These are phyloP conservation scores for Caenorhabditis panamensis DNA, from an alignment of 2,888 invertebrate genomes.

Conservation along the genomic window DNA sequence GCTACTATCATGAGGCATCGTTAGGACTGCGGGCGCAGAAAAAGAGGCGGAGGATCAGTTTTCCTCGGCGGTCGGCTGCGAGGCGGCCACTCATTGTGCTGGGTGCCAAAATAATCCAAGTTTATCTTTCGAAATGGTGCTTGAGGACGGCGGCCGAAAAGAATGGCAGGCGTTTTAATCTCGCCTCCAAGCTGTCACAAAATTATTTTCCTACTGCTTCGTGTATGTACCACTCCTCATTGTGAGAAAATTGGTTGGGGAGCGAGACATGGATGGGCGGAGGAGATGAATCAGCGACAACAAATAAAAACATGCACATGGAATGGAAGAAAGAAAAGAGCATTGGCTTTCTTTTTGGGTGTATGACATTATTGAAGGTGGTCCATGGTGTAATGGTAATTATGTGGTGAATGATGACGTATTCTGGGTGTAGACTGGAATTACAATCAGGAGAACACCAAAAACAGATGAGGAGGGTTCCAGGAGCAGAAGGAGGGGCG, in stretches of 20 bases:
- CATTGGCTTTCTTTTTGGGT: neutral
- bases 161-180: constrained; percentile 53
- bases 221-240: constrained; percentile 26
- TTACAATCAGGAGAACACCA: constrained; percentile 3
- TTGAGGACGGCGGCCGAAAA: constrained; percentile 30
- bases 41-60: constrained; percentile 50
- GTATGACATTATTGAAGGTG: constrained; percentile 3
- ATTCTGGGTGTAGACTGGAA: neutral
- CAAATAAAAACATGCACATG: constrained; percentile 34
- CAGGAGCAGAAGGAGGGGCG: neutral
- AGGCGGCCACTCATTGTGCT: constrained; percentile 53
- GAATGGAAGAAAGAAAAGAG: neutral
- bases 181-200: constrained; percentile 59
- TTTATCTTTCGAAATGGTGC: constrained; percentile 62
- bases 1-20: constrained; percentile 43
- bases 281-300: constrained; percentile 40
- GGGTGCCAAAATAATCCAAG: constrained; percentile 63
- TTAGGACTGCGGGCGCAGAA: constrained; percentile 21
- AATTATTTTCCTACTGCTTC: constrained; percentile 29
- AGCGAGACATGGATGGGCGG: neutral
- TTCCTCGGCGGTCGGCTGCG: constrained; percentile 35
- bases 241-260: constrained; percentile 46
- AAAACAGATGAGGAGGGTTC: neutral
- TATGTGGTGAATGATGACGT: neutral
- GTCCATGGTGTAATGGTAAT: neutral